Evolutionary conservation across 2,113 vertebrate species (phyloP).

Genomic region (Micromys minutus): DNA sequence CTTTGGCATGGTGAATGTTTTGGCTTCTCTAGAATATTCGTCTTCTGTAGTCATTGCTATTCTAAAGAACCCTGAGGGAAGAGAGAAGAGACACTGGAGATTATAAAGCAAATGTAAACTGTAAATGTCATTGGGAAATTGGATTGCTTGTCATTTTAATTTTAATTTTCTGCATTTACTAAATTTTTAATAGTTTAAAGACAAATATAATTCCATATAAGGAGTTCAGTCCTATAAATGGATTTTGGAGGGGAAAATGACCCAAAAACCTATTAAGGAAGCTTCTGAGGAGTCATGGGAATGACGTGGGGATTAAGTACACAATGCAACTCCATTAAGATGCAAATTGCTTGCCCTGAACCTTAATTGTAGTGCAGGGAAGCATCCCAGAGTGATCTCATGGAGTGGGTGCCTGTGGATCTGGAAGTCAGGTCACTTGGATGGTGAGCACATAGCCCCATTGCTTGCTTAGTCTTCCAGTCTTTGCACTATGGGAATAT

Average conservation of each 20-base stretch:
- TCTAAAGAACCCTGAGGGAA: neutral
- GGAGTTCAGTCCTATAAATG: neutral
- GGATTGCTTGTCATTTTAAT: neutral
- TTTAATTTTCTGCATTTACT: constrained; percentile 39
- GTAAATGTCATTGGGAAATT: constrained; percentile 31
- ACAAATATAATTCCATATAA: constrained; percentile 31
- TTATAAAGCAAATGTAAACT: neutral
- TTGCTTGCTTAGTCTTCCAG: constrained; percentile 40
- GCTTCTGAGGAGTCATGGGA: neutral
- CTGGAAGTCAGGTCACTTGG: constrained; percentile 43
- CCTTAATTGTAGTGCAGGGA: neutral
- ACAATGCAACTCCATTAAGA: neutral
- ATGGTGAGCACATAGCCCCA: neutral
- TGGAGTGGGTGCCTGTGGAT: neutral
- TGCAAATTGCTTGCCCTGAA: constrained; percentile 20
- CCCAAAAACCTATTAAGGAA: constrained; percentile 4
- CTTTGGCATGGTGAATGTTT: neutral
- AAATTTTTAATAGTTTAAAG: constrained; percentile 54
- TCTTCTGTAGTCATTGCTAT: neutral
- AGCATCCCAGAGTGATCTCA: neutral
- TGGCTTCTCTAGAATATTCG: neutral
- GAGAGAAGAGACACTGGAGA: too few species aligned
- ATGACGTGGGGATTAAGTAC: neutral
- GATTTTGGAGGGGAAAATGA: neutral
- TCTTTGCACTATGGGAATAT: constrained; percentile 24